Evolutionary conservation across 1,140 invertebrate species (phyloP).

Genomic region (Psilanteris sp.): DNA sequence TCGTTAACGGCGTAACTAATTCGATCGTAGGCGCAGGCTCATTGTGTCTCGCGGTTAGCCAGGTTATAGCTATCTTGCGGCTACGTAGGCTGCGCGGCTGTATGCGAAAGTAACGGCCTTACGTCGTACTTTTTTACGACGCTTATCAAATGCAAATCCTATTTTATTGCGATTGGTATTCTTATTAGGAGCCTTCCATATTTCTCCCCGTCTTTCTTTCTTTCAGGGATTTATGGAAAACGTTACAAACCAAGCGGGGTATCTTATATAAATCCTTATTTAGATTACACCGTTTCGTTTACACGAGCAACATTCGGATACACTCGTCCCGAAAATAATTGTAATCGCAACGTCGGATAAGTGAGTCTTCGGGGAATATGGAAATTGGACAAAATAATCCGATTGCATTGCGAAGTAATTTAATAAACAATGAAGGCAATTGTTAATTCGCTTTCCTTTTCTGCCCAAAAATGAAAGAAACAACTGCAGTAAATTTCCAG

Average conservation of each 20-base stretch:
- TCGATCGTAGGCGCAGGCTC: slow-evolving; percentile 48
- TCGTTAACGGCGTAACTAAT: slow-evolving; percentile 46
- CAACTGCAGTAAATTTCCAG: slow-evolving; percentile 23
- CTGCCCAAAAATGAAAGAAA: neutral
- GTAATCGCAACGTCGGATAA: slow-evolving; percentile 29
- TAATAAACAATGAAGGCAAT: slow-evolving; percentile 24
- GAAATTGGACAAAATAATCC: slow-evolving; percentile 48
- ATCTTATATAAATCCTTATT: slow-evolving; percentile 50
- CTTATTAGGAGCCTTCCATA: slow-evolving; percentile 71
- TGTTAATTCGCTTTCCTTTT: slow-evolving; percentile 2
- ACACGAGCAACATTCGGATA: slow-evolving; percentile 38
- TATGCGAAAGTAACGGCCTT: slow-evolving; percentile 67
- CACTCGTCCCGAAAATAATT: slow-evolving; percentile 53
- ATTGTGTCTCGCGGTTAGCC: slow-evolving; percentile 31
- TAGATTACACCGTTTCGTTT: slow-evolving; percentile 53
- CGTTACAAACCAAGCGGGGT: slow-evolving; percentile 13
- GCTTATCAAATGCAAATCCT: slow-evolving; percentile 78
- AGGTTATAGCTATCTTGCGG: neutral
- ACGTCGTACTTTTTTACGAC: slow-evolving; percentile 72
- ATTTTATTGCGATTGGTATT: slow-evolving; percentile 78
- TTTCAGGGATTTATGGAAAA: slow-evolving; percentile 56
- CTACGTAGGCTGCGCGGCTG: slow-evolving; percentile 34
- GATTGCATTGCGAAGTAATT: slow-evolving; percentile 38
- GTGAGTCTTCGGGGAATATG: slow-evolving; percentile 37
- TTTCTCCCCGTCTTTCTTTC: slow-evolving; percentile 50